Conservation (phyloP, 2,797 vertebrate genomes). For the Eutrigla gurnardus region DNA sequence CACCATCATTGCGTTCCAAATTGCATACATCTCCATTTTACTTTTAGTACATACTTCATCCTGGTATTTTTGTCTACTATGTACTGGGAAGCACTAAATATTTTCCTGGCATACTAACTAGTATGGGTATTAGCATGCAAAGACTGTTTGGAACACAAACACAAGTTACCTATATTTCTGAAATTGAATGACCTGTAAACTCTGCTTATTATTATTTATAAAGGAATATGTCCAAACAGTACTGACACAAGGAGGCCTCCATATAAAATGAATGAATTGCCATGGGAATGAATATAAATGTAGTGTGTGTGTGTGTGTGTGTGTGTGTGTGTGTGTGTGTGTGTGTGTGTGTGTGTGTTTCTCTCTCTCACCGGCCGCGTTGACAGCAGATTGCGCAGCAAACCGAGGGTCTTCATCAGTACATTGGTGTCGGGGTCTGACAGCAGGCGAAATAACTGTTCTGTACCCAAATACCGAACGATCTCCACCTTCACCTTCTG, state of each 20-base stretch:
- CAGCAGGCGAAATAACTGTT: constrained; percentile 95
- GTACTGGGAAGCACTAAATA: background rate
- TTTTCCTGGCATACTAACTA: background rate
- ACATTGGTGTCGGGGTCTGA: constrained; percentile 97
- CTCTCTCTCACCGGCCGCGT: constrained; percentile 91
- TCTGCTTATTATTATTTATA: background rate
- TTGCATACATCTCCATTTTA: no score
- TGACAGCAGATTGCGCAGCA: constrained; percentile 96
- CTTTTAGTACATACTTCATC: background rate
- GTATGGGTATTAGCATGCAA: background rate
- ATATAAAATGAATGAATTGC: no score
- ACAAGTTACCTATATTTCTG: background rate
- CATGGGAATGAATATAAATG: no score
- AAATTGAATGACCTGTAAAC: background rate
- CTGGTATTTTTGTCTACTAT: background rate
- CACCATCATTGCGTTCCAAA: no score
- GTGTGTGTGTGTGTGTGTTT: background rate
- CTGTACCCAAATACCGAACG: constrained; percentile 93
- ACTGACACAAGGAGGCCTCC: background rate
- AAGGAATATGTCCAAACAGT: background rate
- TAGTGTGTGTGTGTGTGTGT: background rate
- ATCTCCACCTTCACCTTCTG: constrained; percentile 99
- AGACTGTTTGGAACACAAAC: background rate
- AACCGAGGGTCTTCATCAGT: constrained; percentile 97
- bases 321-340: constrained; percentile 2